A percentile compares a stretch with the other conserved stretches of the same genome.
These are phyloP conservation scores for Mustela nigripes DNA, from an alignment of 2,113 vertebrate species.

Conservation along the genomic window DNA sequence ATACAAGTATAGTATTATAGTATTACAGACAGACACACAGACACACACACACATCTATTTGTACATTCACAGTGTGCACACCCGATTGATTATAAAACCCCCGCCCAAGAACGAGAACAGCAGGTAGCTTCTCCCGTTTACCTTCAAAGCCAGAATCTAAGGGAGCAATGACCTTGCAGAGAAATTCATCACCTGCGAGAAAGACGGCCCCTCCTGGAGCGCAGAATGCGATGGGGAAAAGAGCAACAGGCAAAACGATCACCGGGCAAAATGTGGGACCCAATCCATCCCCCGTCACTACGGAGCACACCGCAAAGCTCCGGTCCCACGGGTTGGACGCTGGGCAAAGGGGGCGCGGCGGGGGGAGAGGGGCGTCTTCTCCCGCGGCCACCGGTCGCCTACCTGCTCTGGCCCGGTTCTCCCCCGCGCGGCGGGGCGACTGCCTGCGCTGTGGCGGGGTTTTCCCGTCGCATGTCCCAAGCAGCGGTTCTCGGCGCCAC, in stretches of 20 bases:
- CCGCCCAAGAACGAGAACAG: background rate
- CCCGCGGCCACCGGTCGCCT: background rate
- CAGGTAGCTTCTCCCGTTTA: conserved; percentile 34
- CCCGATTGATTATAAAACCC: background rate
- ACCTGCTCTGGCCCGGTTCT: conserved; percentile 5
- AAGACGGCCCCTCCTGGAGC: conserved; percentile 41
- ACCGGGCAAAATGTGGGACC: background rate
- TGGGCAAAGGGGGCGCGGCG: background rate
- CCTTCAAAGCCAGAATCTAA: conserved; percentile 59
- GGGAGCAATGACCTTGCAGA: conserved; percentile 87
- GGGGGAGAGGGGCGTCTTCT: background rate
- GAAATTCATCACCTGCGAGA: conserved; percentile 80
- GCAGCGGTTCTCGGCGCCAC: background rate
- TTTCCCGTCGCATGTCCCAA: conserved; percentile 35
- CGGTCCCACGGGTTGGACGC: background rate
- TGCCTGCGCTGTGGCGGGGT: background rate
- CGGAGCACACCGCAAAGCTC: background rate
- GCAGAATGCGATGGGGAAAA: background rate
- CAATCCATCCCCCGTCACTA: background rate
- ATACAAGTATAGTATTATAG: background rate
- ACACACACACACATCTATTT: background rate
- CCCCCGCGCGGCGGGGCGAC: background rate
- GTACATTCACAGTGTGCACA: conserved; percentile 8
- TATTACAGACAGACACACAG: background rate
- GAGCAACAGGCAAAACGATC: conserved; percentile 75